Percentiles rank a stretch among this genome's conserved stretches.
Conservation (phyloP, 1,140 invertebrate genomes). For the Pinna nobilis region DNA sequence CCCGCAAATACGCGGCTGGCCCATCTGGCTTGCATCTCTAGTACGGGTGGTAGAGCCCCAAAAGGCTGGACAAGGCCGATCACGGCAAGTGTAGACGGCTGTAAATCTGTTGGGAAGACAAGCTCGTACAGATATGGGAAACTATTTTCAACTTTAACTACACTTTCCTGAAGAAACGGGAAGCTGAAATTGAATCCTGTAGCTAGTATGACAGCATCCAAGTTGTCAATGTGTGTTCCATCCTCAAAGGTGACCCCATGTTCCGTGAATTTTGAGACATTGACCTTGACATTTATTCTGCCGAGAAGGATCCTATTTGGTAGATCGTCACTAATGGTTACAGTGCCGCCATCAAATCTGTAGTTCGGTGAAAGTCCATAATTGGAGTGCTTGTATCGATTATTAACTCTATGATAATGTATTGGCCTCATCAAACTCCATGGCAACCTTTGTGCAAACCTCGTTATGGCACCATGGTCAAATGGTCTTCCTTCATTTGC, state of each 20-base stretch:
- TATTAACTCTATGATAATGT: slow-evolving; percentile 45
- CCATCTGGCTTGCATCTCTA: slow-evolving; percentile 76
- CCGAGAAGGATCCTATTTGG: slow-evolving; percentile 76
- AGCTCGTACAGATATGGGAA: slow-evolving; percentile 75
- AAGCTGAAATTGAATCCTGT: slow-evolving; percentile 62
- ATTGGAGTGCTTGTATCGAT: slow-evolving; percentile 46
- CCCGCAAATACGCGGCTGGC: slow-evolving; percentile 52
- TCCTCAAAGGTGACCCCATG: slow-evolving; percentile 71
- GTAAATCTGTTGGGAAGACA: slow-evolving; percentile 73
- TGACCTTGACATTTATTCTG: slow-evolving; percentile 71
- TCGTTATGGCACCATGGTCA: slow-evolving; percentile 50
- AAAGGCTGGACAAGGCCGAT: slow-evolving; percentile 78
- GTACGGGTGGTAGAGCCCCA: slow-evolving; percentile 76
- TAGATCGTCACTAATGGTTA: slow-evolving; percentile 76
- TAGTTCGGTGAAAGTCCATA: slow-evolving; percentile 49
- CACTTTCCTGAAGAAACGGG: slow-evolving; percentile 56
- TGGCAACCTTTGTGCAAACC: slow-evolving; percentile 42
- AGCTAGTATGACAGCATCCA: slow-evolving; percentile 61
- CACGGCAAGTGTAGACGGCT: slow-evolving; percentile 72
- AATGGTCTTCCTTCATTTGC: slow-evolving; percentile 47
- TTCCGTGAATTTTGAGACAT: slow-evolving; percentile 66
- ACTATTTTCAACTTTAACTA: slow-evolving; percentile 59
- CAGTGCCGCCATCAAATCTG: slow-evolving; percentile 42
- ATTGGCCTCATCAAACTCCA: slow-evolving; percentile 45
- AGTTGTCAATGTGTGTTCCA: slow-evolving; percentile 56